Evolutionary conservation across 2,797 vertebrate genomes (phyloP), one percentile per base, ranked within the genome.

Genomic region (Periophthalmus magnuspinnatus): DNA sequence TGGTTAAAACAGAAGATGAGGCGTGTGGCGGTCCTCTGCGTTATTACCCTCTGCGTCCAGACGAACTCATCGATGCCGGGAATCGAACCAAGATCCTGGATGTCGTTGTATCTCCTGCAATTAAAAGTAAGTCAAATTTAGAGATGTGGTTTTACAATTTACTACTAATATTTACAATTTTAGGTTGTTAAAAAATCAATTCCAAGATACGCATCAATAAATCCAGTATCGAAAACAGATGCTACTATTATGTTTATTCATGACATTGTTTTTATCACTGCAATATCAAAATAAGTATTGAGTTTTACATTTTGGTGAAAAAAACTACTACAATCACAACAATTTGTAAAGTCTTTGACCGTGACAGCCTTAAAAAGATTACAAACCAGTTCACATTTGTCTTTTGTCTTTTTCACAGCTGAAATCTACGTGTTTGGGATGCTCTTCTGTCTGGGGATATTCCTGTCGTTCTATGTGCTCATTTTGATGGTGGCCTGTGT

Each of bases 1-100:
- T 99, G 82, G 97, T 99, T 65, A 99, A 99, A 91, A 98, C 97
- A 0, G 97, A 99, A 83, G 97, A 99, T 0, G 96, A 98, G 87
- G 97, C 89, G 0, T 99, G 98, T 0, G 97, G 97, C 0, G 98
- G 97, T 0, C 86, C 95, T 0, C 87, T 98, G 76, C 95, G 91
- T 47, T 97, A 92, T 79, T 98, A 98, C 81, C 97, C 97, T 2
- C 91, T 98, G n/a, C 80, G 60, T 19, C 93, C 93, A 0, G 96
- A 97, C 68, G 93, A 95, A 48, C 94, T 97, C 0, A 89, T 98
- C 0, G 93, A 98, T 32, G 94, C 96, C 52, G 96, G 96, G 68
- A 94, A 96, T 81, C 95, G 96, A 70, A 97, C 93, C 91, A 99
- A 99, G 91, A 86, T 68, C 0, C 87, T 99, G 62, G 94, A 96